Percentiles rank a stretch among this genome's conserved stretches.
These are phyloP conservation scores for Raphicerus campestris DNA, from an alignment of 2,113 vertebrate genomes.

Conservation along the genomic window DNA sequence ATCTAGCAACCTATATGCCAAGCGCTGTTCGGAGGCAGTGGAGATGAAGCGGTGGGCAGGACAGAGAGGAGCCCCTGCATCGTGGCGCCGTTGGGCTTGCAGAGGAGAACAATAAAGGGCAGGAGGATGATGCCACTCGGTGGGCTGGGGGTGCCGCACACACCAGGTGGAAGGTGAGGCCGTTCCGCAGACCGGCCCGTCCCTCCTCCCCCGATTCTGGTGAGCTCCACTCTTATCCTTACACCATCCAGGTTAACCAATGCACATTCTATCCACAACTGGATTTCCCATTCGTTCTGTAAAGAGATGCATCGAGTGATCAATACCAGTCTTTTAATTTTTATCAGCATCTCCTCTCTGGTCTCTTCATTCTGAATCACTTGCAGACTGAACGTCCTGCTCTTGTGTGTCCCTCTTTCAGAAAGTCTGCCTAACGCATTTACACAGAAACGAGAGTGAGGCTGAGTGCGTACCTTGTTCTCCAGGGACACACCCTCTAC, in stretches of 20 bases:
- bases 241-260: neutral
- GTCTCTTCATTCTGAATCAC: neutral
- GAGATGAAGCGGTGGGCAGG: neutral
- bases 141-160: neutral
- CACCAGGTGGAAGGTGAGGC: neutral
- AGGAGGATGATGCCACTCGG: accelerated
- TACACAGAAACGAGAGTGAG: neutral
- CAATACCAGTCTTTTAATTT: neutral
- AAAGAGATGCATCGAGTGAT: neutral
- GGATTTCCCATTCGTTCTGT: neutral
- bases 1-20: neutral
- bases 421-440: neutral
- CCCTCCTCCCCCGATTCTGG: neutral
- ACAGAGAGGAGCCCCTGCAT: neutral
- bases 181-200: neutral
- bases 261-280: neutral
- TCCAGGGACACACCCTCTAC: neutral
- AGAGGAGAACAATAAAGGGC: neutral
- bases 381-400: neutral
- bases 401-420: too few relatives aligned
- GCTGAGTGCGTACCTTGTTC: neutral
- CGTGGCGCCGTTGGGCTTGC: too few relatives aligned
- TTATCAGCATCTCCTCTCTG: neutral
- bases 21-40: neutral
- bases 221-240: neutral